These are phyloP conservation scores for Kryptolebias ocellatus DNA, from an alignment of 2,797 vertebrate species.

Conservation along the genomic window DNA sequence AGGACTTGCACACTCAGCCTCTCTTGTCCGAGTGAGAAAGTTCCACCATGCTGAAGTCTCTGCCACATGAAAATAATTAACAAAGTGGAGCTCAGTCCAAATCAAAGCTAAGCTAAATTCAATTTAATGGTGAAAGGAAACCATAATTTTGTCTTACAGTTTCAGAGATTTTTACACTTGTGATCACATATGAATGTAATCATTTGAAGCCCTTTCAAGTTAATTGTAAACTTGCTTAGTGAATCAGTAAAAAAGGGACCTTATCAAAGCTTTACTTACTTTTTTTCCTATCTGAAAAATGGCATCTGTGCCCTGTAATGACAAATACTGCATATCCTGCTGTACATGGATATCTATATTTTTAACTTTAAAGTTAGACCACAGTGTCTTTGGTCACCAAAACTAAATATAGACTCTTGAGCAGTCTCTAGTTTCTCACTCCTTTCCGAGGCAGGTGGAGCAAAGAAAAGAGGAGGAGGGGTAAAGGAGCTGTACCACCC, in stretches of 20 bases:
- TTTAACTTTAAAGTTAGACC: constrained; percentile 83
- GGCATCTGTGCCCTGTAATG: constrained; percentile 30
- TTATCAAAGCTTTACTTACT: neutral
- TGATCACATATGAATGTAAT: constrained; percentile 4
- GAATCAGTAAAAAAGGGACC: neutral
- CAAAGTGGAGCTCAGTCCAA: constrained; percentile 77
- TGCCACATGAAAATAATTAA: constrained; percentile 79
- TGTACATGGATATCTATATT: constrained; percentile 81
- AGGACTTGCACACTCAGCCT: constrained; percentile 67
- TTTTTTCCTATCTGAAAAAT: constrained; percentile 7
- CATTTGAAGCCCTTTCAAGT: neutral
- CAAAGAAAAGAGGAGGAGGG: constrained; percentile 31
- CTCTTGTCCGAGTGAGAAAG: constrained; percentile 63
- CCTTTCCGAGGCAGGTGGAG: constrained; percentile 80
- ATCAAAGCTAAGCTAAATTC: constrained; percentile 71
- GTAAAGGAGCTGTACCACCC: constrained; percentile 47
- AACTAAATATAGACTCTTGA: constrained; percentile 76
- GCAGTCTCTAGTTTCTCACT: constrained; percentile 80
- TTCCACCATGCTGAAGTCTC: constrained; percentile 75
- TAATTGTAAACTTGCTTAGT: neutral
- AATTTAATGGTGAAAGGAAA: constrained; percentile 65
- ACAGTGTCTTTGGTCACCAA: constrained; percentile 69
- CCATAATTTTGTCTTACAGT: constrained; percentile 41
- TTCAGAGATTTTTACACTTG: constrained; percentile 1
- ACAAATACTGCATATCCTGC: constrained; percentile 60